Conservation (phyloP, 2,888 invertebrate genomes). For the Clitarchus hookeri region DNA sequence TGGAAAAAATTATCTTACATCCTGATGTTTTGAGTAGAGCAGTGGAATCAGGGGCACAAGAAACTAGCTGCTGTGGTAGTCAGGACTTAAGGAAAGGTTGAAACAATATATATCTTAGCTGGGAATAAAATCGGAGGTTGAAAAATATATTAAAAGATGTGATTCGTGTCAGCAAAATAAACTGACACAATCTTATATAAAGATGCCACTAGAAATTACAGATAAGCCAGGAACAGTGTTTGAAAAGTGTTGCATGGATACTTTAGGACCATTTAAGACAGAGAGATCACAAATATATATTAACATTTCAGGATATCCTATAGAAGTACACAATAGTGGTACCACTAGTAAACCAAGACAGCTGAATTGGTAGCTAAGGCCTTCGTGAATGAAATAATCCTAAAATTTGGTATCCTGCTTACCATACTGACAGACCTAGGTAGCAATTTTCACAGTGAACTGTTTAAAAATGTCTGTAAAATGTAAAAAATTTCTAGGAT, state of each 20-base stretch:
- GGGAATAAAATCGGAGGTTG: conserved; percentile 21
- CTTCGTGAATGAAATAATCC: not conserved
- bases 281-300: not conserved
- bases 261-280: not conserved
- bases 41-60: not conserved
- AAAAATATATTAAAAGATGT: not conserved
- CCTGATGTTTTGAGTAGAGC: conserved; percentile 45
- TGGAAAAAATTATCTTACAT: conserved; percentile 46
- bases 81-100: not conserved
- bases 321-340: not conserved
- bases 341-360: not conserved
- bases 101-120: not conserved
- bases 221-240: not conserved
- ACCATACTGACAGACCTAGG: not conserved
- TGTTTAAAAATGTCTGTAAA: too few species aligned
- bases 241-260: not conserved
- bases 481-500: not conserved
- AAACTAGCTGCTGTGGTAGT: not conserved
- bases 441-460: not conserved
- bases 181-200: not conserved
- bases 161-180: not conserved
- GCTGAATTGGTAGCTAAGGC: not conserved
- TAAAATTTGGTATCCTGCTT: not conserved
- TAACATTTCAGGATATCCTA: not conserved
- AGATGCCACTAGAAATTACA: not conserved